These are phyloP conservation scores for Euthynnus affinis DNA, from an alignment of 2,797 vertebrate species.

Conservation along the genomic window DNA sequence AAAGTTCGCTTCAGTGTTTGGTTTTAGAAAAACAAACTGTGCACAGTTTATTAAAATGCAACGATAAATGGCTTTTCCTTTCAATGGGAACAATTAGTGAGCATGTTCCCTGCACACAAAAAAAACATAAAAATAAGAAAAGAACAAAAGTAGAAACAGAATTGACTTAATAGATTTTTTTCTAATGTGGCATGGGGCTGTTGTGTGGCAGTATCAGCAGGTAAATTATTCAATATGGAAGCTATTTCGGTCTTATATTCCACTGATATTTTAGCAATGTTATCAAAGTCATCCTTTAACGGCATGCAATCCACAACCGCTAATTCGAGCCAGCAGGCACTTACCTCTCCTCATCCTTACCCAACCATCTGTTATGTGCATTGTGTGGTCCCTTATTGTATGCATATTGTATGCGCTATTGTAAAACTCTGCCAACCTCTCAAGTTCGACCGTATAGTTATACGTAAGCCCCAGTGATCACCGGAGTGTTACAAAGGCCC, in stretches of 20 bases:
- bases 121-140: not conserved
- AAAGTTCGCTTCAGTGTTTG: too few relatives aligned
- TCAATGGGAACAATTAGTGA: not conserved
- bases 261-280: not conserved
- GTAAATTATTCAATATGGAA: not conserved
- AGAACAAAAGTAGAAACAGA: not conserved
- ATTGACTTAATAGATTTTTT: not conserved
- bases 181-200: not conserved
- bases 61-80: not conserved
- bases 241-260: not conserved
- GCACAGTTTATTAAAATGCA: not conserved
- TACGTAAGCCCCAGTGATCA: constrained; percentile 49
- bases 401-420: constrained; percentile 44
- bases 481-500: constrained; percentile 53
- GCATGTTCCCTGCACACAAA: not conserved
- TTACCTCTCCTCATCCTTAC: constrained; percentile 28
- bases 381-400: constrained; percentile 33
- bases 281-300: constrained; percentile 19
- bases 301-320: constrained; percentile 7
- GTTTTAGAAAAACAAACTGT: too few relatives aligned
- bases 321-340: constrained; percentile 9
- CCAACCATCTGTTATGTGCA: constrained; percentile 44
- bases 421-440: constrained; percentile 55
- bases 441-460: constrained; percentile 57
- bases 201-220: not conserved